Conservation (phyloP, 2,888 invertebrate genomes). For the Heliconius cydno region DNA sequence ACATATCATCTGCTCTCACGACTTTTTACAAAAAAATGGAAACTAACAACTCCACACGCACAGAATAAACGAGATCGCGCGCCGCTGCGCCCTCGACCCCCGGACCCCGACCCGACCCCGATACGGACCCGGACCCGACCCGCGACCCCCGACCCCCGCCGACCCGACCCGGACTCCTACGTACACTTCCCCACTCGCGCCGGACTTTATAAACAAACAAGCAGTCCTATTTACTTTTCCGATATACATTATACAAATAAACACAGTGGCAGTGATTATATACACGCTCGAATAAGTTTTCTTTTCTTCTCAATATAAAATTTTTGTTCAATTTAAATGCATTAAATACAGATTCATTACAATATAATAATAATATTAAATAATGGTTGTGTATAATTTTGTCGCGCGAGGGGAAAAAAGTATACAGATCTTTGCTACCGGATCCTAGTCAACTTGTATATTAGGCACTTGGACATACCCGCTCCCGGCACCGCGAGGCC, state of each 20-base stretch:
- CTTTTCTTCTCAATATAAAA: conserved; percentile 36
- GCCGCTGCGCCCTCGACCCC: conserved; percentile 51
- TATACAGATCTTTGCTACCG: conserved; percentile 55
- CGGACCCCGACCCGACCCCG: conserved; percentile 42
- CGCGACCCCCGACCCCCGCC: conserved; percentile 14
- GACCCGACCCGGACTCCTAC: conserved; percentile 21
- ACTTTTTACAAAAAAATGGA: conserved; percentile 84
- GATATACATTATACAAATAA: conserved; percentile 62
- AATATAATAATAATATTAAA: conserved; percentile 28
- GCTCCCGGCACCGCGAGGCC: conserved; percentile 3
- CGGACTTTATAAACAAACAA: conserved; percentile 55
- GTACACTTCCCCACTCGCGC: conserved; percentile 36
- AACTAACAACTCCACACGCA: conserved; percentile 81
- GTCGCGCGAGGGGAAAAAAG: conserved; percentile 62
- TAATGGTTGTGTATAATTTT: conserved; percentile 18
- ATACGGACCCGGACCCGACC: conserved; percentile 27
- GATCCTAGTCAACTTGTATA: conserved; percentile 28
- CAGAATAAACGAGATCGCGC: conserved; percentile 77
- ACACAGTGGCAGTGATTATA: conserved; percentile 69
- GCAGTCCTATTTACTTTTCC: conserved; percentile 55
- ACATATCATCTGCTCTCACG: conserved; percentile 80
- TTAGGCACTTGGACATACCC: conserved; percentile 41
- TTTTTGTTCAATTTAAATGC: conserved; percentile 74
- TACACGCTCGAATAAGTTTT: conserved; percentile 61
- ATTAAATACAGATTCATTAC: conserved; percentile 54